Percentiles rank a stretch among this genome's conserved stretches.
Evolutionary conservation across 1,140 invertebrate genomes (phyloP).

Genomic region (Aphelenchoides avenae): DNA sequence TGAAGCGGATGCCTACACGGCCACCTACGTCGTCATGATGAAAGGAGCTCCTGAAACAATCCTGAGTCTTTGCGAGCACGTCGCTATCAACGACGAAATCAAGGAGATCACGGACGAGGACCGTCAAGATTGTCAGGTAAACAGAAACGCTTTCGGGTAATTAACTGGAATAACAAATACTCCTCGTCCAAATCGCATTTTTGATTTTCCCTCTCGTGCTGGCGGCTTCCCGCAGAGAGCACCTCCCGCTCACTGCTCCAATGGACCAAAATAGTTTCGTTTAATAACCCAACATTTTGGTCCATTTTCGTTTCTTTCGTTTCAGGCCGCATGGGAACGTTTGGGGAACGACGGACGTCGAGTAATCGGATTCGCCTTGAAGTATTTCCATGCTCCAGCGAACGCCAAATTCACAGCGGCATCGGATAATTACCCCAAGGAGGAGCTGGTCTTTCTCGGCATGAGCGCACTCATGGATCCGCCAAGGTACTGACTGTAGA

Average conservation of each 20-base stretch:
- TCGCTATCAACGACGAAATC: constrained; percentile 37
- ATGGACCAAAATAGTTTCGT: too few species aligned
- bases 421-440: constrained; percentile 38
- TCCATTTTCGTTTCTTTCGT: not conserved
- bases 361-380: constrained; percentile 53
- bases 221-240: too few species aligned
- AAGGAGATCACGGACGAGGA: constrained; percentile 50
- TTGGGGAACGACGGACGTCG: constrained; percentile 52
- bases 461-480: constrained; percentile 58
- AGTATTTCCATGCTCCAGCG: constrained; percentile 35
- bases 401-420: constrained; percentile 33
- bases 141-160: constrained; percentile 10
- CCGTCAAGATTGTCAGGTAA: constrained; percentile 46
- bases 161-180: too few species aligned
- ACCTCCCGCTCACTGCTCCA: too few species aligned
- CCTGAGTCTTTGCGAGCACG: constrained; percentile 40
- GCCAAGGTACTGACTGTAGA: constrained; percentile 28
- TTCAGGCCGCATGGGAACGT: constrained; percentile 25
- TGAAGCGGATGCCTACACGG: constrained; percentile 11
- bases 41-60: constrained; percentile 54
- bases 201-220: too few species aligned
- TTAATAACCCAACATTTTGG: too few species aligned
- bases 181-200: too few species aligned
- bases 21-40: constrained; percentile 50
- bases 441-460: constrained; percentile 46